Evolutionary conservation across 53 echinoderm and acorn worm genomes (phyloP).

Genomic region (Luidia sarsii): DNA sequence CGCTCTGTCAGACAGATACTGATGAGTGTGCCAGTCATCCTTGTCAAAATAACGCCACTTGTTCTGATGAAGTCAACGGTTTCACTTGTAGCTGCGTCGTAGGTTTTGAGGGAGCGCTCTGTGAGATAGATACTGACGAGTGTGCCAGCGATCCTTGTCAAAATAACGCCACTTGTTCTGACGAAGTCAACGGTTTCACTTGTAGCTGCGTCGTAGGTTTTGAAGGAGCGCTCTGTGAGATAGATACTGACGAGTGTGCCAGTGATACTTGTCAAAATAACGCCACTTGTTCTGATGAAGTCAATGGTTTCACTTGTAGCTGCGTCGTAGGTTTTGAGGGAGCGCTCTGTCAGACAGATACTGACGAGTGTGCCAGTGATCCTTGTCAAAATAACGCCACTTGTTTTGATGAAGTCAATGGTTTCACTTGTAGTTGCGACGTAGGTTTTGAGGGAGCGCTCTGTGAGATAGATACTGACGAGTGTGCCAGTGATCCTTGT

Average conservation of each 20-base stretch:
- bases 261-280: conserved; percentile 19
- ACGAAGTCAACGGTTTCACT: neutral
- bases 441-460: conserved; percentile 33
- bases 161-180: conserved; percentile 24
- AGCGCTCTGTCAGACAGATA: conserved; percentile 15
- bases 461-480: conserved; percentile 44
- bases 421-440: conserved; percentile 19
- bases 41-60: conserved; percentile 26
- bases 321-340: conserved; percentile 47
- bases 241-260: conserved; percentile 22
- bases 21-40: conserved; percentile 35
- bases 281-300: conserved; percentile 7
- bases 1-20: conserved; percentile 18
- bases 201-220: conserved; percentile 27
- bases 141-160: conserved; percentile 25
- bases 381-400: conserved; percentile 33
- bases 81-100: conserved; percentile 13
- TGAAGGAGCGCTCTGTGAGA: conserved; percentile 9
- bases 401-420: conserved; percentile 40
- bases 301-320: neutral
- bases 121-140: conserved; percentile 39
- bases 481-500: conserved; percentile 54
- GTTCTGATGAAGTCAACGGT: neutral
- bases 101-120: conserved; percentile 23
- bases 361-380: conserved; percentile 60